Conservation (phyloP, 2,888 invertebrate genomes). For the Philereme transversata region DNA sequence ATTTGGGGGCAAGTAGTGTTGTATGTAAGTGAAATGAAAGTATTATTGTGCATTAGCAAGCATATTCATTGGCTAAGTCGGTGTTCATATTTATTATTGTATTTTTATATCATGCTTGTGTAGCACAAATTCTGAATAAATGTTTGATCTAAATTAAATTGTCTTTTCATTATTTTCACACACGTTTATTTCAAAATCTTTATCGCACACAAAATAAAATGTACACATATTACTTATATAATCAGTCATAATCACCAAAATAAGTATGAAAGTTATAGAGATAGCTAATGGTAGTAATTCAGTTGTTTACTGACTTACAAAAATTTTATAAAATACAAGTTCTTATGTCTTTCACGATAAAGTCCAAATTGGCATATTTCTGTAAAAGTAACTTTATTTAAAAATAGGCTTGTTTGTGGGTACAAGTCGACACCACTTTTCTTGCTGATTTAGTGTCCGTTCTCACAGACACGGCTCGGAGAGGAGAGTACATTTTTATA, state of each 20-base stretch:
- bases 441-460: no score
- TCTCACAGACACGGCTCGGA: no score
- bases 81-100: constrained; percentile 82
- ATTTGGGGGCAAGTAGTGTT: constrained; percentile 48
- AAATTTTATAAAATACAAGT: no score
- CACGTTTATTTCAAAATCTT: constrained; percentile 19
- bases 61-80: constrained; percentile 74
- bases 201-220: constrained; percentile 29
- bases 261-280: neutral
- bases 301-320: no score
- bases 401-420: no score
- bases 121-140: constrained; percentile 84
- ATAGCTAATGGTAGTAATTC: no score
- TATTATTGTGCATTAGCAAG: constrained; percentile 79
- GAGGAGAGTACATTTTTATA: no score
- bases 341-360: no score
- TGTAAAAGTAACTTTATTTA: no score
- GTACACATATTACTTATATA: constrained; percentile 22
- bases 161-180: constrained; percentile 4
- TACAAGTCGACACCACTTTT: no score
- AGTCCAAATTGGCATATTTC: no score
- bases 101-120: constrained; percentile 83
- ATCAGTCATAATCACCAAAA: constrained; percentile 26
- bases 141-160: constrained; percentile 64
- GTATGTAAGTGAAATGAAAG: constrained; percentile 76